Percentiles rank a stretch among this genome's conserved stretches.
phyloP scores from a whole-genome alignment of 2,888 invertebrate species.

The Zootermopsis nevadensis region DNA sequence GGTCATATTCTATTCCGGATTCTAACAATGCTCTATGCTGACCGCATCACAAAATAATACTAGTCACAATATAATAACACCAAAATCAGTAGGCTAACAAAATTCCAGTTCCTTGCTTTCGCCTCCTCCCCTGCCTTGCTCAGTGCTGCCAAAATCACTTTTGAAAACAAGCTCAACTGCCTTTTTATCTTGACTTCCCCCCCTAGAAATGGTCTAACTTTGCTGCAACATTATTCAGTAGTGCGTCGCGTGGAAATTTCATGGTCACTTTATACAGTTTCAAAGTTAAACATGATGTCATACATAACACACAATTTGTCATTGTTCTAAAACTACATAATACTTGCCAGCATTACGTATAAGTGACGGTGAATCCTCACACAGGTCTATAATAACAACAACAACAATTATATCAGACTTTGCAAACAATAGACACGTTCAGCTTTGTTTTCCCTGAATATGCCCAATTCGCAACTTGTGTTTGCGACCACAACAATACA shows the following conservation, averaged over 20 bases:
- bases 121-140: not conserved
- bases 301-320: not conserved
- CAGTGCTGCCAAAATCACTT: not conserved
- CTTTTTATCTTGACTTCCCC: not conserved
- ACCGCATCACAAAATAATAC: too few species aligned
- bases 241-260: too few species aligned
- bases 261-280: too few species aligned
- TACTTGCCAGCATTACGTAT: too few species aligned
- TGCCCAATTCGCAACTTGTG: not conserved
- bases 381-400: too few species aligned
- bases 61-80: too few species aligned
- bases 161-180: not conserved
- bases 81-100: too few species aligned
- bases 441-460: not conserved
- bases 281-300: too few species aligned
- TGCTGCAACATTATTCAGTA: too few species aligned
- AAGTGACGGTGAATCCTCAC: not conserved
- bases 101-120: too few species aligned
- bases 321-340: not conserved
- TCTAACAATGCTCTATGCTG: too few species aligned
- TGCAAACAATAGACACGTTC: not conserved
- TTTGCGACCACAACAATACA: not conserved
- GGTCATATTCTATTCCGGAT: too few species aligned
- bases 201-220: not conserved
- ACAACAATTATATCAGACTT: not conserved